phyloP scores from a whole-genome alignment of 2,888 invertebrate species.

The Leptinotarsa peninsularis region DNA sequence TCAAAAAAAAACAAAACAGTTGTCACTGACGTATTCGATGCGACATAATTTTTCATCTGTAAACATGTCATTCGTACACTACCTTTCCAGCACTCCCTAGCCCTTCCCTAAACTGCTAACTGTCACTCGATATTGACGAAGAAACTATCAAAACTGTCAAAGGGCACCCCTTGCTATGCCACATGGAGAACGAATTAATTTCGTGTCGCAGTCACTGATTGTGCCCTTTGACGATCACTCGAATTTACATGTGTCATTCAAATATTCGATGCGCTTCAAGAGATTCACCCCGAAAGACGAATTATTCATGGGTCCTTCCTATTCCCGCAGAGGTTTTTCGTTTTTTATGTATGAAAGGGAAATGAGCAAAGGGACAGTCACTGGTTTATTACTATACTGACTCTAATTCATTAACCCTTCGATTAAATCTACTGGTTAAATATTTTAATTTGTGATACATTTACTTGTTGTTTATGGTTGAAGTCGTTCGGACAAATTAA shows the following conservation, averaged over 20 bases:
- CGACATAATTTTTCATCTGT: not conserved
- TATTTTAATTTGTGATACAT: too few species aligned
- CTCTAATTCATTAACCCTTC: too few species aligned
- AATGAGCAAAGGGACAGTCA: conserved; percentile 9
- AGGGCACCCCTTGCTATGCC: conserved; percentile 19
- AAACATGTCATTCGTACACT: not conserved
- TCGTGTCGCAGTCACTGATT: conserved; percentile 22
- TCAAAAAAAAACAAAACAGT: not conserved
- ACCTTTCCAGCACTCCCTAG: not conserved
- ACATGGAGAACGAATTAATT: conserved; percentile 40
- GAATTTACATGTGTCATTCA: conserved; percentile 49
- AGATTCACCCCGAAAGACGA: conserved; percentile 13
- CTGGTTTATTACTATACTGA: not conserved
- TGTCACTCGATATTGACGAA: conserved; percentile 20
- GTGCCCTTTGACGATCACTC: conserved; percentile 28
- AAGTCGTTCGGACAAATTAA: too few species aligned
- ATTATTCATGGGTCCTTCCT: conserved; percentile 3
- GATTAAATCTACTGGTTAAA: too few species aligned
- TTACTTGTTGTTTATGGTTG: too few species aligned
- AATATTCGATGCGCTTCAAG: conserved; percentile 43
- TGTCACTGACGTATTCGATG: not conserved
- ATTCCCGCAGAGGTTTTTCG: not conserved
- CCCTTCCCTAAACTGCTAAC: conserved; percentile 16
- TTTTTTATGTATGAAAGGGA: not conserved
- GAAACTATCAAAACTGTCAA: conserved; percentile 20